phyloP scores from a whole-genome alignment of 2,888 invertebrate species.

The Gastracanthus pulcherrimus region DNA sequence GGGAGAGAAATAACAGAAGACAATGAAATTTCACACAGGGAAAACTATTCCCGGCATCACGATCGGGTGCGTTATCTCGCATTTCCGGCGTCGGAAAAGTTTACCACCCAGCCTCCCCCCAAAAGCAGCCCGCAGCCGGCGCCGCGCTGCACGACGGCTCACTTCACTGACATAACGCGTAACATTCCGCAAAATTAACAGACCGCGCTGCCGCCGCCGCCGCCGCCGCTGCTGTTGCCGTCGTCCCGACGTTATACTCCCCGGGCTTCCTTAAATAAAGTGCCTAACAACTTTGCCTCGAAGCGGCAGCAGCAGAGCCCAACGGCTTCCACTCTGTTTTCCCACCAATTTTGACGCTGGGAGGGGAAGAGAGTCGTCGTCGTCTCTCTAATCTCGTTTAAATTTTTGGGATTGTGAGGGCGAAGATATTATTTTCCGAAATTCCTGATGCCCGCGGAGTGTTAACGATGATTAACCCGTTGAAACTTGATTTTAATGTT shows the following conservation, averaged over 20 bases:
- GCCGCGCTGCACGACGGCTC: conserved; percentile 55
- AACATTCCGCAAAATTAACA: conserved; percentile 58
- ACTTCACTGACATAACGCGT: conserved; percentile 62
- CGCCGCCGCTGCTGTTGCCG: too few species aligned
- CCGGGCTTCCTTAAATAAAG: conserved; percentile 60
- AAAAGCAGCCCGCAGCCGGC: conserved; percentile 44
- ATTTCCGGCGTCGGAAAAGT: conserved; percentile 64
- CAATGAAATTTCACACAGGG: conserved; percentile 58
- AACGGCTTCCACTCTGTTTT: conserved; percentile 28
- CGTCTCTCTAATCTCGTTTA: conserved; percentile 27
- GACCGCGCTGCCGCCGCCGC: conserved; percentile 39
- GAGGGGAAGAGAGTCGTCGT: background rate
- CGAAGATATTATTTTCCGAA: too few species aligned
- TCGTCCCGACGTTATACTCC: conserved; percentile 30
- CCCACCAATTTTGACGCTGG: conserved; percentile 33
- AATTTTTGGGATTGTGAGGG: conserved; percentile 29
- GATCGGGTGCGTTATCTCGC: conserved; percentile 66
- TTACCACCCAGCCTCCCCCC: conserved; percentile 56
- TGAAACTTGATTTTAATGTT: background rate
- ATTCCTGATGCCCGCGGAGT: background rate
- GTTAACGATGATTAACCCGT: background rate
- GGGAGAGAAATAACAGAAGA: conserved; percentile 52
- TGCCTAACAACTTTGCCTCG: conserved; percentile 48
- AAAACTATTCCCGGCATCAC: conserved; percentile 61
- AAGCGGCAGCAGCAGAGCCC: background rate